These are phyloP conservation scores for Oscarella lobularis DNA, from an alignment of 37 sponge, comb jelly and placozoan genomes.

Conservation along the genomic window DNA sequence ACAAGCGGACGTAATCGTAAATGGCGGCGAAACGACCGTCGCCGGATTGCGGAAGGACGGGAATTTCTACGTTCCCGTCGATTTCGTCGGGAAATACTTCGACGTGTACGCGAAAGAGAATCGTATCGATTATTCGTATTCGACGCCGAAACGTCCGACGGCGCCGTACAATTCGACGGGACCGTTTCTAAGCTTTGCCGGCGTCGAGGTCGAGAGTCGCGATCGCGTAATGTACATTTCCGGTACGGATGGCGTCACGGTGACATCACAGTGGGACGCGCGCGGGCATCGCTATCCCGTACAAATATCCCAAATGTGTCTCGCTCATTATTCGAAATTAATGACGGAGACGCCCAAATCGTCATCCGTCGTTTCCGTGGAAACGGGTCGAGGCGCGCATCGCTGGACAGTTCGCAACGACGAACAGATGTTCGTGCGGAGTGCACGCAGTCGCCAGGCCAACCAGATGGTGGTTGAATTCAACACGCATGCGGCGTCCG, in stretches of 20 bases:
- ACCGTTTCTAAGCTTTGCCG: neutral
- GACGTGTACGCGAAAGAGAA: neutral
- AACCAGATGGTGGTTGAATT: neutral
- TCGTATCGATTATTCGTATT: neutral
- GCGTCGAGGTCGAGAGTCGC: neutral
- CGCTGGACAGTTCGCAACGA: neutral
- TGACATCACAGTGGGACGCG: neutral
- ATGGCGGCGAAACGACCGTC: neutral
- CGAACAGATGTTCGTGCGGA: neutral
- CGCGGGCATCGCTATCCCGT: neutral
- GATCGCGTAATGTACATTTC: slow-evolving; percentile 1
- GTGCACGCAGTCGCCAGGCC: neutral
- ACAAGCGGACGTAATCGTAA: neutral
- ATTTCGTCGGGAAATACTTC: neutral
- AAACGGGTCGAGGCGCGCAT: neutral
- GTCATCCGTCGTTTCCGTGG: neutral
- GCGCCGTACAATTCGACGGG: neutral
- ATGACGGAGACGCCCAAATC: neutral
- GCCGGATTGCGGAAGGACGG: neutral
- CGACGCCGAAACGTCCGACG: neutral
- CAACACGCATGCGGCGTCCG: neutral
- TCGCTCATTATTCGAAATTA: neutral
- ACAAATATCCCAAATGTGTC: neutral
- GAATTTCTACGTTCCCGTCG: neutral
- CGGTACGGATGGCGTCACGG: neutral